phyloP scores from a whole-genome alignment of 2,113 vertebrate species.

The Excalfactoria chinensis region DNA sequence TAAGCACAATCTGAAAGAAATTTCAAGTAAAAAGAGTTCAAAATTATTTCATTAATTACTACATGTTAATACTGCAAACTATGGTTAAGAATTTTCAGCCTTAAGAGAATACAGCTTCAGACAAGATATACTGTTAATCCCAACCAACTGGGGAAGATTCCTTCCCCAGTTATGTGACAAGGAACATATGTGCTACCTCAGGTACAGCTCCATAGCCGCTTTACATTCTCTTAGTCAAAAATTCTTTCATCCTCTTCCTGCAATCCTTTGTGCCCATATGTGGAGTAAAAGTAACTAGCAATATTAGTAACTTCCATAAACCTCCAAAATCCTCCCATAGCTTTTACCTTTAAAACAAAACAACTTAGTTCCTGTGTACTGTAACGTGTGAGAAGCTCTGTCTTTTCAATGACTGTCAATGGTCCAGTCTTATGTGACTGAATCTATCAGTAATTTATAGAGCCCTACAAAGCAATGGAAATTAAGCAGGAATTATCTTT shows the following conservation, averaged over 20 bases:
- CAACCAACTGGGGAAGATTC: neutral
- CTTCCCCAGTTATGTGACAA: neutral
- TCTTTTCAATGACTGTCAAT: neutral
- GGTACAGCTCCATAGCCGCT: neutral
- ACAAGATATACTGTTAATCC: neutral
- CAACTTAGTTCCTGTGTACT: neutral
- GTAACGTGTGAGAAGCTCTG: neutral
- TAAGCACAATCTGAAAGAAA: neutral
- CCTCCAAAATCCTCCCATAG: neutral
- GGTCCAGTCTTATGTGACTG: neutral
- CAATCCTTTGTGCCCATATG: neutral
- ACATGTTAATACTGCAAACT: neutral
- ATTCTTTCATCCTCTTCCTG: neutral
- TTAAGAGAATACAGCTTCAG: neutral
- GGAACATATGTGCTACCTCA: neutral
- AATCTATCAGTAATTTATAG: neutral
- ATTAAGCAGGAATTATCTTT: neutral
- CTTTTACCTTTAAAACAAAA: neutral
- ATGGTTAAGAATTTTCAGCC: neutral
- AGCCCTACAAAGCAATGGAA: neutral
- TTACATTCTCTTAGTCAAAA: neutral
- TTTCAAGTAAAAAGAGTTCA: neutral
- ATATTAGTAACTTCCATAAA: neutral
- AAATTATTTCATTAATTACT: neutral
- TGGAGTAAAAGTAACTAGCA: neutral